These are phyloP conservation scores for Amaurobius ferox DNA, from an alignment of 2,888 invertebrate species.

Conservation along the genomic window DNA sequence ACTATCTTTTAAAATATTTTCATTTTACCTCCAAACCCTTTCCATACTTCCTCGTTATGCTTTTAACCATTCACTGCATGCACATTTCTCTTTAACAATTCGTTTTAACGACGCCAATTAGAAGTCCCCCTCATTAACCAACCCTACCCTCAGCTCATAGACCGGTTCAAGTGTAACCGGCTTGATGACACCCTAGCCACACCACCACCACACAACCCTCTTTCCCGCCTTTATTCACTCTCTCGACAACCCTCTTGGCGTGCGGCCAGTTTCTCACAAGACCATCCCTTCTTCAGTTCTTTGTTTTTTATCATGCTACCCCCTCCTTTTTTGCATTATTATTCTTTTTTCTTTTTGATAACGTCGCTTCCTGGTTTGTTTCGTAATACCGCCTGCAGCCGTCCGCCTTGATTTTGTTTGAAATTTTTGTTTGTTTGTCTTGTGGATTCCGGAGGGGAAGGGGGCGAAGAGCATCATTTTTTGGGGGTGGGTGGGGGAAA, in stretches of 20 bases:
- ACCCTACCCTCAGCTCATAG: not conserved
- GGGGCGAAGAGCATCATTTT: no score
- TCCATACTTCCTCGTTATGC: not conserved
- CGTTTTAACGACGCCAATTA: conserved; percentile 4
- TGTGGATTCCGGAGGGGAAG: not conserved
- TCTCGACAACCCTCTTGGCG: conserved; percentile 12
- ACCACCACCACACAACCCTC: not conserved
- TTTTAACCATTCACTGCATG: not conserved
- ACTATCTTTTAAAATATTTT: no score
- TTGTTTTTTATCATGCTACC: not conserved
- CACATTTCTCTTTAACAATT: not conserved
- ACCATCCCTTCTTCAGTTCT: conserved; percentile 10
- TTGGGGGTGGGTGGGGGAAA: no score
- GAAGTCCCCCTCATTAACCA: not conserved
- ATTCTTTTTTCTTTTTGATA: not conserved
- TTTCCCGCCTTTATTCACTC: not conserved
- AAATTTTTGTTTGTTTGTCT: not conserved
- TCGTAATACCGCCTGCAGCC: not conserved
- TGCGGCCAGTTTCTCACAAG: conserved; percentile 14
- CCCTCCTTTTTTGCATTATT: not conserved
- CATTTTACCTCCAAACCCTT: not conserved
- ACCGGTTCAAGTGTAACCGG: conserved; percentile 1
- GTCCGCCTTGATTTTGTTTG: not conserved
- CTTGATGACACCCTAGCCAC: conserved; percentile 9
- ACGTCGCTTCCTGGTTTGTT: conserved; percentile 13